These are phyloP conservation scores for Eurytoma adleriae DNA, from an alignment of 2,888 invertebrate species.

Conservation along the genomic window DNA sequence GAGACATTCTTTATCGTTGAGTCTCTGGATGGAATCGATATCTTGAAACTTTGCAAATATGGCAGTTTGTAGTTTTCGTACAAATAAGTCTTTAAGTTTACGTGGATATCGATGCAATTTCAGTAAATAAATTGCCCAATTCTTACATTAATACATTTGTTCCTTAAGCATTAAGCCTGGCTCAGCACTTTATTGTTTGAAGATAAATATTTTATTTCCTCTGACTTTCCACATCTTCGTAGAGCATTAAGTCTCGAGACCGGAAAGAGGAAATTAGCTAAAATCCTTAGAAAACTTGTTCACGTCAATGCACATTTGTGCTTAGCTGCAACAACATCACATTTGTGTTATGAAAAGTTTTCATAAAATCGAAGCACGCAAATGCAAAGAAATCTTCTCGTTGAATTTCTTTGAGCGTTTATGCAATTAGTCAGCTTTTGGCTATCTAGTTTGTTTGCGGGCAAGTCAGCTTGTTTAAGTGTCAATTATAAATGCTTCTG, in stretches of 20 bases:
- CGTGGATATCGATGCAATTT: conserved; percentile 24
- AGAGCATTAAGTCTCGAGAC: conserved; percentile 10
- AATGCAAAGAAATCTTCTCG: conserved; percentile 27
- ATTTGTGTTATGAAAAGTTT: conserved; percentile 27
- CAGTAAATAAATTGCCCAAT: conserved; percentile 12
- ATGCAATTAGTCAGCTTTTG: conserved; percentile 34
- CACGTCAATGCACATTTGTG: conserved; percentile 38
- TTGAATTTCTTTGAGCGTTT: conserved; percentile 28
- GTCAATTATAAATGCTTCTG: conserved; percentile 33
- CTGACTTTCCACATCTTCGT: conserved; percentile 2
- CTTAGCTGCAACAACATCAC: conserved; percentile 52
- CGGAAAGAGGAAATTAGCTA: background rate
- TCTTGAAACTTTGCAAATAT: conserved; percentile 49
- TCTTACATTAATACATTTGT: conserved; percentile 30
- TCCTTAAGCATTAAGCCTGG: conserved; percentile 25
- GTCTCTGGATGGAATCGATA: conserved; percentile 25
- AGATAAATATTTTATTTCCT: conserved; percentile 2
- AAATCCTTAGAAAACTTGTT: conserved; percentile 43
- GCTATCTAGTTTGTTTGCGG: conserved; percentile 40
- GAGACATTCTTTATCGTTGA: conserved; percentile 8
- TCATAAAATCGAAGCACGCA: conserved; percentile 35
- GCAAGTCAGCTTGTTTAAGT: conserved; percentile 23
- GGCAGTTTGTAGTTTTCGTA: conserved; percentile 43
- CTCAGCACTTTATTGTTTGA: background rate
- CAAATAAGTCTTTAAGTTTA: conserved; percentile 42